phyloP scores from a whole-genome alignment of 1,140 invertebrate genomes.

The Bombus ignitus region DNA sequence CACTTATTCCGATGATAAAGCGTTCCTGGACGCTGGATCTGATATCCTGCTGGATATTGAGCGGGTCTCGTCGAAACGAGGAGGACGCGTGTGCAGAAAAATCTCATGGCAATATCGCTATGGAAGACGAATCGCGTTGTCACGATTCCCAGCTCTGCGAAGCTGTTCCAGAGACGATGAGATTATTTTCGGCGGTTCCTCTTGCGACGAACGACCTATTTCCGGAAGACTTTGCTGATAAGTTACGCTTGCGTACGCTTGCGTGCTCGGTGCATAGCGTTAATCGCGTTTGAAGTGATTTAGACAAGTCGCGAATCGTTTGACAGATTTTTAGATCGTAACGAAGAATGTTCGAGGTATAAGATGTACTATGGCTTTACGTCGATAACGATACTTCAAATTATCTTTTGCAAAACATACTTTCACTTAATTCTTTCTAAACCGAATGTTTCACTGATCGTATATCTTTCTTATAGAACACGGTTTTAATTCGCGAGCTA shows the following conservation, averaged over 20 bases:
- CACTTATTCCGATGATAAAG: constrained; percentile 62
- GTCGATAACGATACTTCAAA: no score
- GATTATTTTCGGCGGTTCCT: constrained; percentile 12
- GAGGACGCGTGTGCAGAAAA: constrained; percentile 39
- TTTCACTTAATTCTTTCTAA: no score
- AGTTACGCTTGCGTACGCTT: neutral
- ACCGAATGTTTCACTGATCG: no score
- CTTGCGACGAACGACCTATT: neutral
- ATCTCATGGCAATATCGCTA: constrained; percentile 40
- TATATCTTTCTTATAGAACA: no score
- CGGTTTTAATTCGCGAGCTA: no score
- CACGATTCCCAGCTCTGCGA: neutral
- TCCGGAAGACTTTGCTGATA: neutral
- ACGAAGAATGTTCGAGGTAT: no score
- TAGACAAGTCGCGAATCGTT: neutral
- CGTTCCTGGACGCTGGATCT: constrained; percentile 46
- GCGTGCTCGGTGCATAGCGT: no score
- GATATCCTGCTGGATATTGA: constrained; percentile 60
- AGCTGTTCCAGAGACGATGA: no score
- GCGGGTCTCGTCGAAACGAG: constrained; percentile 29
- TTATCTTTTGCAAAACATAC: no score
- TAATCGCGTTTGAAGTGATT: neutral
- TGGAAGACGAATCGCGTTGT: constrained; percentile 28
- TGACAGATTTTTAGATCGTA: no score
- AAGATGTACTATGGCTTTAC: no score